phyloP scores from a whole-genome alignment of 2,888 invertebrate species.

The Calephelis perditalis region DNA sequence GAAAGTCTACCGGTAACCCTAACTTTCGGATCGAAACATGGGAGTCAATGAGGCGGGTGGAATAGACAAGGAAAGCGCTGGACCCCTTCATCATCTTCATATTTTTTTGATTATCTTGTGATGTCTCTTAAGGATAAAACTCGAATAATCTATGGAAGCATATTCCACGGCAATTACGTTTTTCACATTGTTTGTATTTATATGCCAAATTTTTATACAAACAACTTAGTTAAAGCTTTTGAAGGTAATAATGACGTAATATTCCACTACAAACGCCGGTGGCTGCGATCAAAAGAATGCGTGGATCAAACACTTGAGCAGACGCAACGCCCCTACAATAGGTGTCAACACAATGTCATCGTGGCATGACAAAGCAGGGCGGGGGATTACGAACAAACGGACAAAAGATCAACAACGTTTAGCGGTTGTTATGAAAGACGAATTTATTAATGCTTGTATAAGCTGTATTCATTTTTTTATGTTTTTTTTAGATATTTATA shows the following conservation, averaged over 20 bases:
- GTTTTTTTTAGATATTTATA: not conserved
- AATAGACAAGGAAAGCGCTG: too few species aligned
- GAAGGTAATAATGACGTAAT: not conserved
- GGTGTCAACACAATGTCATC: conserved; percentile 55
- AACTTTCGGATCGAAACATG: too few species aligned
- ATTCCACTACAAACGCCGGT: conserved; percentile 15
- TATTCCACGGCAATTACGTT: too few species aligned
- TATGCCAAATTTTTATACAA: too few species aligned
- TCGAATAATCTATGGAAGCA: too few species aligned
- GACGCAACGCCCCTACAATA: conserved; percentile 42
- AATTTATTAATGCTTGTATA: conserved; percentile 16
- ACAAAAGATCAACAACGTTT: conserved; percentile 46
- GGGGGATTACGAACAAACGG: conserved; percentile 44
- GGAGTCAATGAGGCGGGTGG: too few species aligned
- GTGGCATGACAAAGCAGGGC: conserved; percentile 28
- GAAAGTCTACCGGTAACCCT: too few species aligned
- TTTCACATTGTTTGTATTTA: too few species aligned
- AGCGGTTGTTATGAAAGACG: conserved; percentile 24
- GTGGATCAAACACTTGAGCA: conserved; percentile 28
- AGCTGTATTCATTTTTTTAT: conserved; percentile 10
- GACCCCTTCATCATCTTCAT: too few species aligned
- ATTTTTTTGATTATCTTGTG: too few species aligned
- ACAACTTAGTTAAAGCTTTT: not conserved
- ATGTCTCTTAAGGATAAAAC: too few species aligned
- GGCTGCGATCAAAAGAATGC: conserved; percentile 20